Evolutionary conservation across 2,113 vertebrate species (phyloP).

Genomic region (Colistium nudipinnis): DNA sequence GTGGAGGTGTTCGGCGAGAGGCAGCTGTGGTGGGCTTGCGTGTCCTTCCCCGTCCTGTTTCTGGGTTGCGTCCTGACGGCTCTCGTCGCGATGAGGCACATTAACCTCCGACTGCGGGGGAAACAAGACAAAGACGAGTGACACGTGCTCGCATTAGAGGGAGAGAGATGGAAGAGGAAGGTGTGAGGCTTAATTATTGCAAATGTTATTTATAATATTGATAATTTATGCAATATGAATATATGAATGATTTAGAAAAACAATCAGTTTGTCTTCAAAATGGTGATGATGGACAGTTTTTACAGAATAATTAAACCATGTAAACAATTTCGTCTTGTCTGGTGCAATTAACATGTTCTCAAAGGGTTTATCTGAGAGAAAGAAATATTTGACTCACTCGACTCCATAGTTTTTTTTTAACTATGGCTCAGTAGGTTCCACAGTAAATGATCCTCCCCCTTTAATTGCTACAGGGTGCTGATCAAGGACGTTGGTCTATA

Average conservation of each 20-base stretch:
- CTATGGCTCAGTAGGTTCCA: slow-evolving; percentile 14
- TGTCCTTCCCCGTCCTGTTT: slow-evolving; percentile 83
- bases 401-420: slow-evolving; percentile 11
- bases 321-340: slow-evolving; percentile 13
- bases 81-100: slow-evolving; percentile 75
- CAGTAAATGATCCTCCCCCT: slow-evolving; percentile 12
- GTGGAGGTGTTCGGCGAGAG: slow-evolving; percentile 80
- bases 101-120: slow-evolving; percentile 77
- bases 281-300: neutral
- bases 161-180: neutral
- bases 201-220: neutral
- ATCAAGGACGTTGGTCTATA: neutral
- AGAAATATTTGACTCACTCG: neutral
- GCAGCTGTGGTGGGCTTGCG: slow-evolving; percentile 81
- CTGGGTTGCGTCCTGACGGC: slow-evolving; percentile 84
- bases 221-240: neutral
- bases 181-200: neutral
- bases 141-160: slow-evolving; percentile 49
- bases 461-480: neutral
- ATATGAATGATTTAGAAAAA: neutral
- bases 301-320: slow-evolving; percentile 24
- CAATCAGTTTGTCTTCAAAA: neutral
- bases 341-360: neutral
- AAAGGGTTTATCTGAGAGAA: neutral
- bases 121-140: slow-evolving; percentile 47